Percentiles rank a stretch among this genome's conserved stretches.
These are phyloP conservation scores for Zoroaster sp. DNA, from an alignment of 53 echinoderm and acorn worm species.

Conservation along the genomic window DNA sequence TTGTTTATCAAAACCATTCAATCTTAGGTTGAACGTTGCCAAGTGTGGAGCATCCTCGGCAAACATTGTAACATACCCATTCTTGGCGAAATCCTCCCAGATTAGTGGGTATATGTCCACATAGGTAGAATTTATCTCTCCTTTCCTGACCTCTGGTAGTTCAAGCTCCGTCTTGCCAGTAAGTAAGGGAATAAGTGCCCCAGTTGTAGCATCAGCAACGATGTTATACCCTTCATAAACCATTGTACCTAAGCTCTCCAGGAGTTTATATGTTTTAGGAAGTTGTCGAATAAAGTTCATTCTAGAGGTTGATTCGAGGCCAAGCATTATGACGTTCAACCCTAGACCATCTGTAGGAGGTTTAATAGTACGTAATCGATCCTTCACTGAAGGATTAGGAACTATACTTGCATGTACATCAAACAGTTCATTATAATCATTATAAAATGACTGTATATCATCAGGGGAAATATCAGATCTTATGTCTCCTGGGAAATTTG, in stretches of 20 bases:
- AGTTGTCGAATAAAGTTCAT: conserved; percentile 64
- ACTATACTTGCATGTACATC: conserved; percentile 58
- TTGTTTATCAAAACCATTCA: conserved; percentile 60
- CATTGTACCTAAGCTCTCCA: neutral
- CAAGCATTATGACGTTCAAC: conserved; percentile 64
- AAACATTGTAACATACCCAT: conserved; percentile 66
- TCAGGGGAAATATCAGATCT: neutral
- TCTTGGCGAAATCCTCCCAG: conserved; percentile 51
- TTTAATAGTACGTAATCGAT: neutral
- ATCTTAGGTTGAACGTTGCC: conserved; percentile 48
- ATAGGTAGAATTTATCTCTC: neutral
- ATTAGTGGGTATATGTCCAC: conserved; percentile 57
- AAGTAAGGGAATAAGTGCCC: conserved; percentile 57
- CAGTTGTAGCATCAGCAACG: conserved; percentile 64
- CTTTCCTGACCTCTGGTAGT: conserved; percentile 47
- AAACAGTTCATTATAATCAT: neutral
- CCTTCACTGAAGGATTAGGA: conserved; percentile 24
- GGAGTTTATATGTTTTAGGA: conserved; percentile 32
- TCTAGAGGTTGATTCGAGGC: conserved; percentile 56
- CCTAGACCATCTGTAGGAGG: conserved; percentile 22
- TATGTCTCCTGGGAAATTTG: neutral
- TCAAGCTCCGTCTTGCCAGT: conserved; percentile 54
- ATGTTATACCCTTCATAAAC: conserved; percentile 62
- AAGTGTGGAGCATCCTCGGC: conserved; percentile 54
- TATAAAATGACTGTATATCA: conserved; percentile 5